Evolutionary conservation across 2,113 vertebrate species (phyloP), one percentile per base, ranked within the genome.

Genomic region (Solenodon paradoxus): DNA sequence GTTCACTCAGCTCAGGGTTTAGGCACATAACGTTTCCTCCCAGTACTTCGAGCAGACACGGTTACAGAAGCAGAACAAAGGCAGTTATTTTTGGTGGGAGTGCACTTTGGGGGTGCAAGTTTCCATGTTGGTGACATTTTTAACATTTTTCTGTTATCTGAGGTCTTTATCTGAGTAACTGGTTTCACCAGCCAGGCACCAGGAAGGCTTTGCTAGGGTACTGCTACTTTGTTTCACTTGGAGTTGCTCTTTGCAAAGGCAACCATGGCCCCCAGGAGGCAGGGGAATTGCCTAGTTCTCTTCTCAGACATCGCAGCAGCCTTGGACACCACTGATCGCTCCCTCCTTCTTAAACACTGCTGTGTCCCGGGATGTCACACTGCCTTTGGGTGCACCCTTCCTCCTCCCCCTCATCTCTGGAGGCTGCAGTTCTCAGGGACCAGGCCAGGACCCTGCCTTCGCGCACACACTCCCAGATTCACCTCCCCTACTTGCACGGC

Each of bases 211-310:
- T n/a, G n/a, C n/a, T n/a, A n/a, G n/a, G n/a, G n/a, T n/a, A n/a
- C n/a, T n/a, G n/a, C n/a, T n/a, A n/a, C n/a, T n/a, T n/a, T n/a
- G n/a, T n/a, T n/a, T n/a, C n/a, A n/a, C n/a, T n/a, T n/a, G 0
- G 17, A 87, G 35, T 13, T 24, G n/a, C 38, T n/a, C 45, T 9
- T 2, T 12, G n/a, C 24, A 38, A 16, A 0, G 1, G 1, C 53
- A 42, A 0, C 42, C 7, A 26, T 4, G 35, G 90, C 45, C 42
- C 24, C 57, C 1, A 0, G 0, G 13, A 3, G 20, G 15, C 61
- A 13, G 0, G 7, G 63, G 51, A 5, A 4, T 1, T n/a, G n/a
- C n/a, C n/a, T n/a, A n/a, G n/a, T n/a, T n/a, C n/a, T 11, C 72
- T 51, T 12, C 45, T 8, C 6, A 19, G 35, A 30, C 9, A 38